Conservation (phyloP, 2,113 vertebrate genomes). For the Sphaerodactylus townsendi region DNA sequence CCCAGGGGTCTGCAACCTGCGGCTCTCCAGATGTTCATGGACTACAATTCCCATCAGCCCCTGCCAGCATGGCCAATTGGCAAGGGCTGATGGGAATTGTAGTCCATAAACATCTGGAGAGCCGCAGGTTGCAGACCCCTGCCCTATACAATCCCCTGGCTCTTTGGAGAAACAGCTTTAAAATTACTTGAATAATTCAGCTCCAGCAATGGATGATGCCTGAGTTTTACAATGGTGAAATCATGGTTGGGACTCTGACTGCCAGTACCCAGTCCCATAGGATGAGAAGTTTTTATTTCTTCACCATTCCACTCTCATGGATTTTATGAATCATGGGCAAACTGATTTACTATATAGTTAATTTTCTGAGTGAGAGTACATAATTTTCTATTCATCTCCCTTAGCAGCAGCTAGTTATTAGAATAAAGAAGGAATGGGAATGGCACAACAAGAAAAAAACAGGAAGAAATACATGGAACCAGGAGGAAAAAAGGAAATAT, state of each 20-base stretch:
- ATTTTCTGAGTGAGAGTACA: neutral
- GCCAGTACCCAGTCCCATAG: neutral
- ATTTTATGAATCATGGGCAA: conserved; percentile 1
- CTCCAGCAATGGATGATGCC: neutral
- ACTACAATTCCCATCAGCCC: too few species aligned
- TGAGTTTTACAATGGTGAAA: neutral
- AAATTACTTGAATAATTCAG: neutral
- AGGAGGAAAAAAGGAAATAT: neutral
- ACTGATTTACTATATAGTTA: neutral
- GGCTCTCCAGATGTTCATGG: too few species aligned
- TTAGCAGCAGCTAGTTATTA: neutral
- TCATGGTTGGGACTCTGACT: neutral
- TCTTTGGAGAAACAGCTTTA: too few species aligned
- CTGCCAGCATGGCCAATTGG: too few species aligned
- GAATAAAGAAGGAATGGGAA: neutral
- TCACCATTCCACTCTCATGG: neutral
- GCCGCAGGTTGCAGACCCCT: too few species aligned
- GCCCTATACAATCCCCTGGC: too few species aligned
- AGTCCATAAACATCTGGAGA: too few species aligned
- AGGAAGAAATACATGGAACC: neutral
- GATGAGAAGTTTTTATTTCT: neutral
- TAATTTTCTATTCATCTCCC: too few species aligned
- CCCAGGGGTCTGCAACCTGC: too few species aligned
- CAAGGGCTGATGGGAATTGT: too few species aligned
- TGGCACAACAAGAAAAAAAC: neutral